phyloP scores from a whole-genome alignment of 2,888 invertebrate species.

The Gastrophysa polygoni region DNA sequence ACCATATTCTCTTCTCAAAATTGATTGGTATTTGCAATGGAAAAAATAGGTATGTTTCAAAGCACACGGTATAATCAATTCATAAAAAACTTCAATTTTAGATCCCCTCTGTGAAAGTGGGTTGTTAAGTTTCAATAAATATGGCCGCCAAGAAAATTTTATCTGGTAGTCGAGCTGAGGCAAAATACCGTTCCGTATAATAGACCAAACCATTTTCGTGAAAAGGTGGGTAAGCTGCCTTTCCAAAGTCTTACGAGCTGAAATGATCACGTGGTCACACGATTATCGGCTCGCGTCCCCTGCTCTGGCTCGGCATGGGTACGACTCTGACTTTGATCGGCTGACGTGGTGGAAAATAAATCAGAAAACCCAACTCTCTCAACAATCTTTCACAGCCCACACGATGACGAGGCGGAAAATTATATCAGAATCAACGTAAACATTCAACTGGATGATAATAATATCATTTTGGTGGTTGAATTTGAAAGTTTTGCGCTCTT shows the following conservation, averaged over 20 bases:
- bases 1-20: too few species aligned
- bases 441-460: neutral
- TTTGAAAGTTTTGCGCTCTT: slow-evolving; percentile 31
- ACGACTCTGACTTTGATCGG: slow-evolving; percentile 39
- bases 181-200: slow-evolving; percentile 56
- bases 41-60: too few species aligned
- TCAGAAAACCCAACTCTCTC: slow-evolving; percentile 24
- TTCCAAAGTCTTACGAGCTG: slow-evolving; percentile 50
- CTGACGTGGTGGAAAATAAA: slow-evolving; percentile 43
- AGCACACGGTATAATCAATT: too few species aligned
- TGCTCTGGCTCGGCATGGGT: slow-evolving; percentile 27
- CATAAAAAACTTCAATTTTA: neutral
- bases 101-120: neutral
- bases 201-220: slow-evolving; percentile 57
- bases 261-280: slow-evolving; percentile 47
- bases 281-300: slow-evolving; percentile 35
- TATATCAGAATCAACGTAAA: neutral
- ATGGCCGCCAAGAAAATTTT: slow-evolving; percentile 48
- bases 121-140: slow-evolving; percentile 31
- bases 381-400: slow-evolving; percentile 19
- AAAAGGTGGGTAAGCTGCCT: slow-evolving; percentile 55
- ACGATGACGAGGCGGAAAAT: neutral
- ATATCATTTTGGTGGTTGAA: slow-evolving; percentile 7
- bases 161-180: slow-evolving; percentile 46
- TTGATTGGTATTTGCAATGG: too few species aligned